Evolutionary conservation across 2,888 invertebrate genomes (phyloP), one percentile per base, ranked within the genome.

Genomic region (Resseliella maxima): DNA sequence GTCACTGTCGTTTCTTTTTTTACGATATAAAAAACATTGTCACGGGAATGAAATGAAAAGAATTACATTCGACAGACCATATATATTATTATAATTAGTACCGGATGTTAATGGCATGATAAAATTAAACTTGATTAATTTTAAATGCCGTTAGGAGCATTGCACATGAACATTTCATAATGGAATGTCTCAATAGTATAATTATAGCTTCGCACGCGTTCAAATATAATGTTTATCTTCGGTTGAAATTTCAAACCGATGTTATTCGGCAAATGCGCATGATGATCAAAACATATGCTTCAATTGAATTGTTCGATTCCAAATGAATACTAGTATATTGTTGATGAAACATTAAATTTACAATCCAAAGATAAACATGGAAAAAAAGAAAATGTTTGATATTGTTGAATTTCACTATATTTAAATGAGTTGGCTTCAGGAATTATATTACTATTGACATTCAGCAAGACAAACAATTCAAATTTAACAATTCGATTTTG

Each of bases 11-110:
- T 50, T 8, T 18, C 18, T 15, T 15, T 10, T 31, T 72, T n/a
- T 24, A 24, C 24, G n/a, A 35, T 1, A 0, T 72, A 24, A 59
- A 59, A 59, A 27, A 5, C 6, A n/a, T 31, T 72, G 72, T 72
- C 72, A 31, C 72, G 0, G 27, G 31, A 15, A n/a, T n/a, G n/a
- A 31, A 35, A 31, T 12, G 15, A 72, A 72, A 31, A 50, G 8
- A 50, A 50, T 31, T 15, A 12, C 0, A 15, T 35, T 3, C 10
- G 31, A 72, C 10, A 72, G n/a, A n/a, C n/a, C n/a, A n/a, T n/a
- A n/a, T n/a, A n/a, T n/a, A n/a, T n/a, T n/a, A n/a, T n/a, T 18
- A 72, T 72, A 72, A 72, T 72, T 72, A 72, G 2, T 35, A 72
- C 59, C 59, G 59, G 59, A 59, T 72, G 27, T 35, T 31, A 72